A percentile compares a stretch with the other conserved stretches of the same genome.
Conservation (phyloP, 2,113 vertebrate genomes). For the Oncorhynchus masou region DNA sequence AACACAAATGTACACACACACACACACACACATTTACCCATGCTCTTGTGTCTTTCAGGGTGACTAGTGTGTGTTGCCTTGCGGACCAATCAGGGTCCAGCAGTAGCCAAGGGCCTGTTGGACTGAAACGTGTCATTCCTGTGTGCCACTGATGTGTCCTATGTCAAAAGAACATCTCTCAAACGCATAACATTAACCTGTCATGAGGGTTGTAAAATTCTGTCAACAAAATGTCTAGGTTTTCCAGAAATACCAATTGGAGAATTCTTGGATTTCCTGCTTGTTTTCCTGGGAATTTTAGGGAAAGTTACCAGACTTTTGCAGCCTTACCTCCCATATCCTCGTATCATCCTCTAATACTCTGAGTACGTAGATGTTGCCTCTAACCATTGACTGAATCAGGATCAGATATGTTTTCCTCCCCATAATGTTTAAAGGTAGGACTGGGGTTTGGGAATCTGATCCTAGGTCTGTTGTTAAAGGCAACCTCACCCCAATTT, state of each 20-base stretch:
- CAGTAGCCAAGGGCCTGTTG: conserved; percentile 25
- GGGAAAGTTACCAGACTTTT: too few relatives aligned
- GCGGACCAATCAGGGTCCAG: conserved; percentile 37
- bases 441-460: too few relatives aligned
- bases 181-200: neutral
- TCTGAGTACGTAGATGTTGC: neutral
- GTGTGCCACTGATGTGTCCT: conserved; percentile 11
- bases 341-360: neutral
- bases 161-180: conserved; percentile 18
- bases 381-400: too few relatives aligned
- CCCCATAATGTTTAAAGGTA: too few relatives aligned
- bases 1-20: neutral
- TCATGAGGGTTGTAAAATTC: neutral
- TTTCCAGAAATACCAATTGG: too few relatives aligned
- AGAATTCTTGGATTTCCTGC: too few relatives aligned
- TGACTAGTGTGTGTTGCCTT: conserved; percentile 55
- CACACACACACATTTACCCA: neutral
- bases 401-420: too few relatives aligned
- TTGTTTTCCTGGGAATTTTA: too few relatives aligned
- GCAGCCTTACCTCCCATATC: neutral
- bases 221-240: too few relatives aligned
- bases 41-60: conserved; percentile 59
- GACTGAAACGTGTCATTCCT: conserved; percentile 29
- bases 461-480: too few relatives aligned
- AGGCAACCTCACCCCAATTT: too few relatives aligned